Conservation (phyloP, 2,797 vertebrate species). For the Neosalanx taihuensis region DNA sequence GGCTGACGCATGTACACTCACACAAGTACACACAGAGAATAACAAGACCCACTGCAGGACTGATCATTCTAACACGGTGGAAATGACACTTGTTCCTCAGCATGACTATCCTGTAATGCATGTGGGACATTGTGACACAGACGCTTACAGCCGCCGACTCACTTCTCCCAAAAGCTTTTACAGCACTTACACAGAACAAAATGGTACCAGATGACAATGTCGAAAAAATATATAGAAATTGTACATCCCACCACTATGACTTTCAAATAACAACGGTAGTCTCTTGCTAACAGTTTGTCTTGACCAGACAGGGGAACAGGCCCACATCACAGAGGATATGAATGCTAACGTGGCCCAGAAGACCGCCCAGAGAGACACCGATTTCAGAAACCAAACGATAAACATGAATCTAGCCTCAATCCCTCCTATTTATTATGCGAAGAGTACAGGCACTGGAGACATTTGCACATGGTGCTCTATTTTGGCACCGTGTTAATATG, state of each 20-base stretch:
- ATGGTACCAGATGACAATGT: not conserved
- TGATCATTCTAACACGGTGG: not conserved
- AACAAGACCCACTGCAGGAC: not conserved
- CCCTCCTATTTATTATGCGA: slow-evolving; percentile 50
- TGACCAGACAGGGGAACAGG: not conserved
- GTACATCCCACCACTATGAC: not conserved
- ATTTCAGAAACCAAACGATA: slow-evolving; percentile 30
- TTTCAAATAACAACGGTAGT: not conserved
- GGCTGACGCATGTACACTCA: slow-evolving; percentile 23
- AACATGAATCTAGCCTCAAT: slow-evolving; percentile 35
- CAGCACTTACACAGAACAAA: not conserved
- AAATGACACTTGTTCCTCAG: slow-evolving; percentile 1
- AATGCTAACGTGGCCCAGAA: not conserved
- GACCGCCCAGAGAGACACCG: slow-evolving; percentile 9
- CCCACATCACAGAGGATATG: not conserved
- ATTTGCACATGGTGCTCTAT: slow-evolving; percentile 24
- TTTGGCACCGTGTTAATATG: slow-evolving; percentile 33
- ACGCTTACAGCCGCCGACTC: not conserved
- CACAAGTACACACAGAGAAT: not conserved
- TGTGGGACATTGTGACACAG: not conserved
- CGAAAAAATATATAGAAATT: not conserved
- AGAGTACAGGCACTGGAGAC: slow-evolving; percentile 30
- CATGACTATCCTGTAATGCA: not conserved
- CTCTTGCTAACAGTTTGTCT: not conserved
- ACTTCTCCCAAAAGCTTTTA: not conserved